phyloP scores from a whole-genome alignment of 2,888 invertebrate genomes.

The Cosmia pyralina region DNA sequence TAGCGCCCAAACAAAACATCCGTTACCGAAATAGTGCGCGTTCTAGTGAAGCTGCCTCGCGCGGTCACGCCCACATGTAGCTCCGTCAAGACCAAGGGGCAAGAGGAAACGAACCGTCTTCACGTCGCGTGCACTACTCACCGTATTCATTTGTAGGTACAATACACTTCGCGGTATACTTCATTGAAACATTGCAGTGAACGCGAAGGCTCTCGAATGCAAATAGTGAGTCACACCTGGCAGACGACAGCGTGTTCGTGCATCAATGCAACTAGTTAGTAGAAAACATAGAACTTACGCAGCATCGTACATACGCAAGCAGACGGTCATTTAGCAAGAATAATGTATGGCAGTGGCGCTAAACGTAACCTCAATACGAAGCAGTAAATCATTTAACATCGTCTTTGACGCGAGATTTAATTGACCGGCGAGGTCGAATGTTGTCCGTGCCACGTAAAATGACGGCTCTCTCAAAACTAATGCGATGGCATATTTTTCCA shows the following conservation, averaged over 20 bases:
- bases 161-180: slow-evolving; percentile 2
- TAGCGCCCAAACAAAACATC: slow-evolving; percentile 62
- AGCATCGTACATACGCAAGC: slow-evolving; percentile 24
- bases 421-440: slow-evolving; percentile 18
- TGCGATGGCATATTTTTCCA: slow-evolving; percentile 13
- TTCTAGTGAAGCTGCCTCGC: slow-evolving; percentile 13
- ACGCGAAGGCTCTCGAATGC: slow-evolving; percentile 28
- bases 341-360: slow-evolving; percentile 32
- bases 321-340: not conserved
- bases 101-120: slow-evolving; percentile 16
- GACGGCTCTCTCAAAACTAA: slow-evolving; percentile 14
- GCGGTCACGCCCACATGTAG: not conserved
- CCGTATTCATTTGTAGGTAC: slow-evolving; percentile 18
- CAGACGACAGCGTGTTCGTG: slow-evolving; percentile 20
- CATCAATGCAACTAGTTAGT: slow-evolving; percentile 19
- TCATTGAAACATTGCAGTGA: slow-evolving; percentile 30
- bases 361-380: slow-evolving; percentile 5
- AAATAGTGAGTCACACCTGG: slow-evolving; percentile 43
- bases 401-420: slow-evolving; percentile 15
- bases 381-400: slow-evolving; percentile 13
- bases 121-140: slow-evolving; percentile 10
- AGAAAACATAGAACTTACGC: not conserved
- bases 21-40: slow-evolving; percentile 60
- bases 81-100: not conserved
- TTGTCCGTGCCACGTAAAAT: slow-evolving; percentile 18